These are phyloP conservation scores for Liposcelis brunnea DNA, from an alignment of 2,888 invertebrate species.

Conservation along the genomic window DNA sequence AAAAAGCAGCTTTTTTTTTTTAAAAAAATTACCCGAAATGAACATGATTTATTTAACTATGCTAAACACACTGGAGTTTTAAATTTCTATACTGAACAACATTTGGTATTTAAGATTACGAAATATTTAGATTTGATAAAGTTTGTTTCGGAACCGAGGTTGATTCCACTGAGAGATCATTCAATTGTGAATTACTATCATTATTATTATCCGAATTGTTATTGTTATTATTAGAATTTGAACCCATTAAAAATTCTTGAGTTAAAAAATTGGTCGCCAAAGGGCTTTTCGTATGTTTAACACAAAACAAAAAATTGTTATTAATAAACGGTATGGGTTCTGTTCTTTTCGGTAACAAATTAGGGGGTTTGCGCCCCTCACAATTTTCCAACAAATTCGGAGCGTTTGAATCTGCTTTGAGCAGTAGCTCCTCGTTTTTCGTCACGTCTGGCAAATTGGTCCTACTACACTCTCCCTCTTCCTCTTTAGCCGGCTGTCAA, in stretches of 20 bases:
- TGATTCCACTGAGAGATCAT: too few relatives aligned
- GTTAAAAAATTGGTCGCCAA: constrained; percentile 5
- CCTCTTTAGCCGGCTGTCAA: constrained; percentile 1
- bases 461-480: background rate
- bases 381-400: background rate
- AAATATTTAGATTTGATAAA: too few relatives aligned
- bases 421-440: background rate
- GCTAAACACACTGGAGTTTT: too few relatives aligned
- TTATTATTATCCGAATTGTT: background rate
- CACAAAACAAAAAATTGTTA: constrained; percentile 4
- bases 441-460: constrained; percentile 1
- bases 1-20: too few relatives aligned
- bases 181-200: too few relatives aligned
- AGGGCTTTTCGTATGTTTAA: background rate
- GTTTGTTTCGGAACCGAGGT: too few relatives aligned
- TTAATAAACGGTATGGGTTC: background rate
- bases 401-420: background rate
- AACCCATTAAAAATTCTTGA: constrained; percentile 3
- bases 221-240: background rate
- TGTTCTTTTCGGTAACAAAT: background rate
- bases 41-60: too few relatives aligned
- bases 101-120: too few relatives aligned
- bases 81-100: too few relatives aligned
- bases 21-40: too few relatives aligned
- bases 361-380: background rate